These are phyloP conservation scores for Phrynocephalus vlangalii DNA, from an alignment of 2,797 vertebrate species.

Conservation along the genomic window DNA sequence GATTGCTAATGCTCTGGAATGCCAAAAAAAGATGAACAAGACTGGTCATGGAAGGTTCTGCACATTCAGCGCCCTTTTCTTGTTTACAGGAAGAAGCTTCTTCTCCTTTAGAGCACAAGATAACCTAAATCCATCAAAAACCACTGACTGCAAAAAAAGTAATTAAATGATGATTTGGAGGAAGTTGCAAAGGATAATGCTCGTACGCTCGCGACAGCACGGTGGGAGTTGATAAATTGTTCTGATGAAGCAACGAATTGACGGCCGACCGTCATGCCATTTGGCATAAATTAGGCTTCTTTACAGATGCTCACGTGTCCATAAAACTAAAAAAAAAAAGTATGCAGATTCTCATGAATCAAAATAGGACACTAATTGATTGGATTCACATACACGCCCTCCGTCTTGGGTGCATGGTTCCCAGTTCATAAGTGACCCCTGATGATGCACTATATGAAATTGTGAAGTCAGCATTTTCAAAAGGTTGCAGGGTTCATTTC, in stretches of 20 bases:
- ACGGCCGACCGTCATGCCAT: conserved; percentile 14
- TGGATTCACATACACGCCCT: not conserved
- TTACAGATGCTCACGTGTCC: conserved; percentile 8
- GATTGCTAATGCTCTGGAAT: no score
- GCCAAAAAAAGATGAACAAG: not conserved
- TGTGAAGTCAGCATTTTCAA: not conserved
- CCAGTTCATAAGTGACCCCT: not conserved
- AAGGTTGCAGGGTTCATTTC: not conserved
- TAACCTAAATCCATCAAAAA: not conserved
- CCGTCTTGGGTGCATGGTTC: not conserved
- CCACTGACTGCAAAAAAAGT: conserved; percentile 28
- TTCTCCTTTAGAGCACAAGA: conserved; percentile 26
- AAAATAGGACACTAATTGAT: not conserved
- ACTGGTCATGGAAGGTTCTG: not conserved
- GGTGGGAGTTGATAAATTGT: conserved; percentile 25
- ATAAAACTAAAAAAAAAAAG: not conserved
- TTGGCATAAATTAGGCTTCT: conserved; percentile 15
- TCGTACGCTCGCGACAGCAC: conserved; percentile 11
- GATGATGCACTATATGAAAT: not conserved
- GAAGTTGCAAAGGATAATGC: not conserved
- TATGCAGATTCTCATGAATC: conserved; percentile 10
- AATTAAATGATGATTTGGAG: conserved; percentile 37
- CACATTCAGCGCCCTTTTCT: not conserved
- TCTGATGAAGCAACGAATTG: not conserved
- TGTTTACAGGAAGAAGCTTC: not conserved